Conservation (phyloP, 1,140 invertebrate genomes). For the Microplitis mediator region DNA sequence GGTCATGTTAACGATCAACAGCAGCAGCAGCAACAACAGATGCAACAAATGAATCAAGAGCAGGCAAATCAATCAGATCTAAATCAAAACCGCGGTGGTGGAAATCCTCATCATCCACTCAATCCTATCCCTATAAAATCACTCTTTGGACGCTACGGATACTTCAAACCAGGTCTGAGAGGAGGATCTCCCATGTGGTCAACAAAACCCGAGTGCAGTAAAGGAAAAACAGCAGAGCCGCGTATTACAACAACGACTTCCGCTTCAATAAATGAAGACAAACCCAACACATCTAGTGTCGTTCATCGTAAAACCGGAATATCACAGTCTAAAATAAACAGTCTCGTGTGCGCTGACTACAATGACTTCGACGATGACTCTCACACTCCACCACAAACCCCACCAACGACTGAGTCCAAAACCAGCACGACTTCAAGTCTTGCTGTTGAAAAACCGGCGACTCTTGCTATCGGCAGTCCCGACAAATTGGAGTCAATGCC, state of each 20-base stretch:
- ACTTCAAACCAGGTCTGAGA: constrained; percentile 69
- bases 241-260: constrained; percentile 34
- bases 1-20: constrained; percentile 50
- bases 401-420: constrained; percentile 55
- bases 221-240: constrained; percentile 57
- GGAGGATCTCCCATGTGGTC: constrained; percentile 78
- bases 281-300: constrained; percentile 61
- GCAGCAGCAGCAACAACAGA: constrained; percentile 46
- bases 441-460: not conserved
- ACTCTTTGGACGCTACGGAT: constrained; percentile 62
- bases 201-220: constrained; percentile 55
- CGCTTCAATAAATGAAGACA: constrained; percentile 41
- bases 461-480: constrained; percentile 46
- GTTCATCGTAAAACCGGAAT: constrained; percentile 61
- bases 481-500: constrained; percentile 55
- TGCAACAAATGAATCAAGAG: constrained; percentile 40
- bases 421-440: constrained; percentile 25
- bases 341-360: constrained; percentile 68
- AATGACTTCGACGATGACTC: constrained; percentile 72
- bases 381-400: constrained; percentile 65
- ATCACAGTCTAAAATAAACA: constrained; percentile 62
- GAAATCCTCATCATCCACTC: constrained; percentile 62
- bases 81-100: constrained; percentile 53
- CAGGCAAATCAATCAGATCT: constrained; percentile 42
- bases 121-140: constrained; percentile 62